These are phyloP conservation scores for Caenorhabditis macrosperma DNA, from an alignment of 2,888 invertebrate genomes.

Conservation along the genomic window DNA sequence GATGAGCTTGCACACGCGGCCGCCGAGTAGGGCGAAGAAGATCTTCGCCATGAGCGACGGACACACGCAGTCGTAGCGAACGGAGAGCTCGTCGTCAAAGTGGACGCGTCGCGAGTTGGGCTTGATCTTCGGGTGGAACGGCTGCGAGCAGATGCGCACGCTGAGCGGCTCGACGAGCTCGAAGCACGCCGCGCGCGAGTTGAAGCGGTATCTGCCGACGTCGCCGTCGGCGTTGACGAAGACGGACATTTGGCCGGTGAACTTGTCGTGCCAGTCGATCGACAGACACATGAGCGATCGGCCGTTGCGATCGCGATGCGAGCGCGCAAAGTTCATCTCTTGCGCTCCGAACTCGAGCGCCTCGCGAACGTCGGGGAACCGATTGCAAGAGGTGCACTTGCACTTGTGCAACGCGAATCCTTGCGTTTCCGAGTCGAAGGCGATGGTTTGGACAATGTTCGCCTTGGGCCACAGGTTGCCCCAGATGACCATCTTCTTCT, in stretches of 20 bases:
- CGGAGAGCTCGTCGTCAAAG: not conserved
- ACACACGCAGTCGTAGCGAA: not conserved
- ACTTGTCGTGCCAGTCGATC: conserved; percentile 10
- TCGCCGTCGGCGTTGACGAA: conserved; percentile 11
- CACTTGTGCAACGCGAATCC: no score
- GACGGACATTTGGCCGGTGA: conserved; percentile 6
- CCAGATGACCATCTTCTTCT: no score
- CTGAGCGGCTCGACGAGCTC: not conserved
- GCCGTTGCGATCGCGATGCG: not conserved
- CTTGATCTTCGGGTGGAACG: not conserved
- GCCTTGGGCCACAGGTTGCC: no score
- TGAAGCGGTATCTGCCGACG: conserved; percentile 8
- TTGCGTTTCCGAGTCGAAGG: no score
- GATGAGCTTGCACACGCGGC: not conserved
- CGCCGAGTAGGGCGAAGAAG: not conserved
- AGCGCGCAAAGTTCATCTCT: not conserved
- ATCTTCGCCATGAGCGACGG: not conserved
- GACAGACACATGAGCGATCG: conserved; percentile 2
- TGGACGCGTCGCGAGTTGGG: not conserved
- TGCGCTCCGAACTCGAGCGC: not conserved
- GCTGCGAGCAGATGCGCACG: not conserved
- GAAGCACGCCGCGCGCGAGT: not conserved
- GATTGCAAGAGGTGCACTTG: not conserved
- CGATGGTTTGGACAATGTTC: no score
- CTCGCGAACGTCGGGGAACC: not conserved